Evolutionary conservation across 92 coral and sea anemone species (phyloP).

Genomic region (Siderastrea siderea): DNA sequence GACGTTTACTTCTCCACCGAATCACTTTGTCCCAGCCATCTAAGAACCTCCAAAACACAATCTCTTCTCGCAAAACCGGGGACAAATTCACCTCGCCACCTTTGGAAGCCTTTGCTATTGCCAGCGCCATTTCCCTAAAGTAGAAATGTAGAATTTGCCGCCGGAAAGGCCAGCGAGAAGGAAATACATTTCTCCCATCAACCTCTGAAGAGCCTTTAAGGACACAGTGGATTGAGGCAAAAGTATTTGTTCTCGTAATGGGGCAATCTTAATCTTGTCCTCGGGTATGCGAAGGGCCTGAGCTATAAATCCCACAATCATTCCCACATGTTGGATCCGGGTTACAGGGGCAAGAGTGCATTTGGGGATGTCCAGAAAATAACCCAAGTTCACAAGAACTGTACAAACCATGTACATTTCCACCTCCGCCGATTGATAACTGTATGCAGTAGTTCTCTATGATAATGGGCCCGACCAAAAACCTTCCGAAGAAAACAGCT

Average conservation of each 20-base stretch:
- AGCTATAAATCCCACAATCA: slow-evolving; percentile 40
- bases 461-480: slow-evolving; percentile 45
- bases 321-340: slow-evolving; percentile 40
- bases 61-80: slow-evolving; percentile 45
- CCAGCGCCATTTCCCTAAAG: slow-evolving; percentile 6
- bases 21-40: slow-evolving; percentile 58
- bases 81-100: slow-evolving; percentile 32
- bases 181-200: slow-evolving; percentile 72
- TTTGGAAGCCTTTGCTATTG: slow-evolving; percentile 36
- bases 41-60: slow-evolving; percentile 68
- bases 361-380: slow-evolving; percentile 63
- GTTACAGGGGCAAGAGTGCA: slow-evolving; percentile 48
- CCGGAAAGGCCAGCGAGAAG: slow-evolving; percentile 69
- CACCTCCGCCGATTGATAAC: slow-evolving; percentile 56
- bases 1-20: slow-evolving; percentile 55
- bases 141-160: slow-evolving; percentile 30
- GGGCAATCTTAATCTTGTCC: slow-evolving; percentile 44
- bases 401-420: slow-evolving; percentile 41
- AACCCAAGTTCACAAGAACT: slow-evolving; percentile 31
- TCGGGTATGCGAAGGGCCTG: slow-evolving; percentile 60
- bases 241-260: slow-evolving; percentile 54
- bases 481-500: slow-evolving; percentile 48
- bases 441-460: slow-evolving; percentile 16
- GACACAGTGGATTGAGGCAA: slow-evolving; percentile 1
- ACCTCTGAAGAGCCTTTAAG: slow-evolving; percentile 56